Base-by-base conservation (phyloP, 2,113 vertebrate genomes). In the Microcebus ravelobensis region DNA sequence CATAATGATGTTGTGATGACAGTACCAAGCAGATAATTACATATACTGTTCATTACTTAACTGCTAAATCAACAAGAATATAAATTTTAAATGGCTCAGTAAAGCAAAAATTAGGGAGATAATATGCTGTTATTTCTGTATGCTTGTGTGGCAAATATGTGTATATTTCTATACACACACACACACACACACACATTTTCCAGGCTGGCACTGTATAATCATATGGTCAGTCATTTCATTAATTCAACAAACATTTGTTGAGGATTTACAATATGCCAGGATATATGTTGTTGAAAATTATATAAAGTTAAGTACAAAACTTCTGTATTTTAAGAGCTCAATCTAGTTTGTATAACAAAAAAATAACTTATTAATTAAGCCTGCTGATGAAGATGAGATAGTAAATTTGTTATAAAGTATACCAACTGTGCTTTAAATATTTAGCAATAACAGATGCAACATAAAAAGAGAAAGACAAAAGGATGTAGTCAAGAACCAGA, bases 1-100 rank as follows among this genome's bases (percentile, higher is more conserved):
- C 94, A 97, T 98, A 97, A 98, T 31, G 68, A 98, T 98, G 84
- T 80, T 97, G 67, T 97, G 96, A 97, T 97, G 90, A 96, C 65
- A 95, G 67, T 55, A 98, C 91, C 95, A 96, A 94, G 34, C 85
- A 77, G 52, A 74, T 91, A 83, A 85, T 95, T 67, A 48, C 63
- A 52, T 73, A 92, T 96, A 93, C 48, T 83, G 86, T 97, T 97
- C 63, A 93, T 96, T 97, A 94, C 65, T 76, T 86, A 96, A 68
- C 55, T 14, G 45, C 92, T 97, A 55, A 89, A 21, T 91, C 71
- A 96, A 89, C 93, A 95, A 91, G 97, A 91, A 85, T 13, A 96
- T 96, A 95, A 88, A 20, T 87, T 90, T 5, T 85, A 91, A 83
- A 61, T 10, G 90, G 80, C 20, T 90, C 71, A 96, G 52, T 39